Evolutionary conservation across 2,113 vertebrate genomes (phyloP).

Genomic region (Albula goreensis): DNA sequence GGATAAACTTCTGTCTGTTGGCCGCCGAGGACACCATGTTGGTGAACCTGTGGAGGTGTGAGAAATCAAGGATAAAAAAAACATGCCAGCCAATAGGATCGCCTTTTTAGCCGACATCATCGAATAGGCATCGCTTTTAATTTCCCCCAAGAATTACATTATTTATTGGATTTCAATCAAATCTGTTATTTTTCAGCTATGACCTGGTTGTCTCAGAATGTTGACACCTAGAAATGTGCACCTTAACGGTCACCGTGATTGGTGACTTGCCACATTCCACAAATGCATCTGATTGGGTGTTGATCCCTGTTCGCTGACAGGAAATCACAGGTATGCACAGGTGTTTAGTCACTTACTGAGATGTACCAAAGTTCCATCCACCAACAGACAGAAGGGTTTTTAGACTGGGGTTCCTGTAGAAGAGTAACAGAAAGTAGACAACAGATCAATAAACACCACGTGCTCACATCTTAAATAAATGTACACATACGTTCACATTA

Average conservation of each 20-base stretch:
- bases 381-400: slow-evolving; percentile 83
- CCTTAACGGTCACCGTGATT: neutral
- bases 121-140: no score
- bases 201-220: no score
- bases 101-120: no score
- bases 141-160: no score
- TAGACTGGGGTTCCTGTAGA: slow-evolving; percentile 74
- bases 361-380: slow-evolving; percentile 83
- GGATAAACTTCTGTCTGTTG: slow-evolving; percentile 74
- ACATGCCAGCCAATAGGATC: no score
- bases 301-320: slow-evolving; percentile 18
- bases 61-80: neutral
- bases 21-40: slow-evolving; percentile 63
- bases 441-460: no score
- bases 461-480: no score
- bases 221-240: no score
- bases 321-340: neutral
- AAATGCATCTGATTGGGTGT: neutral
- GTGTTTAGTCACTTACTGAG: slow-evolving; percentile 67
- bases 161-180: no score
- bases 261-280: neutral
- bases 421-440: neutral
- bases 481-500: no score
- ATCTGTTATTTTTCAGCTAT: no score
- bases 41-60: slow-evolving; percentile 66